Percentiles rank a stretch among this genome's conserved stretches.
Conservation (phyloP, 1,140 invertebrate species). For the Drosophila pachea region DNA sequence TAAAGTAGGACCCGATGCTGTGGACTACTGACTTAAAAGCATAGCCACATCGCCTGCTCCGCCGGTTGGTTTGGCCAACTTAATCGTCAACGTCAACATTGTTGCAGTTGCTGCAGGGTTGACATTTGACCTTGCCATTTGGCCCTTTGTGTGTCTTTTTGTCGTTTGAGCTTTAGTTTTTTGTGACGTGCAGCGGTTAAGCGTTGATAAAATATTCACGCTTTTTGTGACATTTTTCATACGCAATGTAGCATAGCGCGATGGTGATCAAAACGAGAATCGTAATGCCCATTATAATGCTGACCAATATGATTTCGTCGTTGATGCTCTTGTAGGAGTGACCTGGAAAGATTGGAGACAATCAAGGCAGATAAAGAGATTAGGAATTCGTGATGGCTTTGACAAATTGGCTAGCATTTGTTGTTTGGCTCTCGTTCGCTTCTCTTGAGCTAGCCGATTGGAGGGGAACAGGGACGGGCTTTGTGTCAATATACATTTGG, state of each 20-base stretch:
- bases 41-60: constrained; percentile 11
- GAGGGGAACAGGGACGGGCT: constrained; percentile 4
- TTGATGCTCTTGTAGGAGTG: constrained; percentile 88
- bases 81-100: constrained; percentile 74
- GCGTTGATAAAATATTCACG: constrained; percentile 79
- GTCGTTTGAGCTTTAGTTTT: constrained; percentile 13
- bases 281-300: constrained; percentile 89
- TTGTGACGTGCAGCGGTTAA: constrained; percentile 47
- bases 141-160: constrained; percentile 6
- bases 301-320: constrained; percentile 91
- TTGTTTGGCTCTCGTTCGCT: constrained; percentile 23
- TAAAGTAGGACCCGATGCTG: constrained; percentile 27
- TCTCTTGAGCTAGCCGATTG: not conserved
- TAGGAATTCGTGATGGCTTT: constrained; percentile 36
- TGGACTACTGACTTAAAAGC: constrained; percentile 28
- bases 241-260: constrained; percentile 88
- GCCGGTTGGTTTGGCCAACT: constrained; percentile 49
- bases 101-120: constrained; percentile 51
- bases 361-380: constrained; percentile 24
- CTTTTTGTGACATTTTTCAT: constrained; percentile 85
- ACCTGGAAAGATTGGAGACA: constrained; percentile 79
- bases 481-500: constrained; percentile 46
- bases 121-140: constrained; percentile 60
- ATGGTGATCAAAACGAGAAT: constrained; percentile 89
- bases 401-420: constrained; percentile 61